Conservation (phyloP, 2,797 vertebrate genomes). For the Myotis findleyi region DNA sequence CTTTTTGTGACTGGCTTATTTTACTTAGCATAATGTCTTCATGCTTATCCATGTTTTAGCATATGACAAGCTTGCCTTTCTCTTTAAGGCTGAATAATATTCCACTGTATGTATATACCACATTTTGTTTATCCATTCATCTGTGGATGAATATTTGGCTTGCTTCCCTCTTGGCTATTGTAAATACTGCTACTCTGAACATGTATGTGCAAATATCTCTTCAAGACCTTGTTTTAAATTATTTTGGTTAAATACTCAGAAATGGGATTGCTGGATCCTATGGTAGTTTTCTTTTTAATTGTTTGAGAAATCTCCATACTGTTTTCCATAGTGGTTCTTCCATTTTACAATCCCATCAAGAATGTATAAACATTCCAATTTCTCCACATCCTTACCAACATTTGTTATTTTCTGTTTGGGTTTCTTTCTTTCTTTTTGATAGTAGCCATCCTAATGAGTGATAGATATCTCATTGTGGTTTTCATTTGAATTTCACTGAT, state of each 20-base stretch:
- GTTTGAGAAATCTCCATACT: not conserved
- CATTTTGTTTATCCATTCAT: not conserved
- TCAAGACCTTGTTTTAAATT: not conserved
- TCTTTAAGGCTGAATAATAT: not conserved
- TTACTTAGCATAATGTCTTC: conserved; percentile 5
- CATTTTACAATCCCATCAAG: not conserved
- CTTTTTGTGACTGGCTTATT: conserved; percentile 36
- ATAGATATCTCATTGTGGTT: not conserved
- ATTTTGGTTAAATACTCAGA: not conserved
- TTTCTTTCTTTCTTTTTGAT: not conserved
- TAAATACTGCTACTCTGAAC: not conserved
- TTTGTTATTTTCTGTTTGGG: too few relatives aligned
- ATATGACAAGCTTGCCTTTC: not conserved
- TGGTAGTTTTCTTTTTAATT: conserved; percentile 11
- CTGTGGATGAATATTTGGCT: not conserved
- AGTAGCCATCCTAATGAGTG: not conserved
- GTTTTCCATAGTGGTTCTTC: not conserved
- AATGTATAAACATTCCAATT: not conserved
- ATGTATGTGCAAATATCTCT: not conserved
- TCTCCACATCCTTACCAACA: not conserved
- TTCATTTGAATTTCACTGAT: conserved; percentile 39
- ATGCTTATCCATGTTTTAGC: not conserved
- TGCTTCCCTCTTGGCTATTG: not conserved
- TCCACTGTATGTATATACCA: not conserved
- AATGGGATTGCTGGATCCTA: not conserved